These are phyloP conservation scores for Sinocyclocheilus grahami DNA, from an alignment of 2,113 vertebrate species.

Conservation along the genomic window DNA sequence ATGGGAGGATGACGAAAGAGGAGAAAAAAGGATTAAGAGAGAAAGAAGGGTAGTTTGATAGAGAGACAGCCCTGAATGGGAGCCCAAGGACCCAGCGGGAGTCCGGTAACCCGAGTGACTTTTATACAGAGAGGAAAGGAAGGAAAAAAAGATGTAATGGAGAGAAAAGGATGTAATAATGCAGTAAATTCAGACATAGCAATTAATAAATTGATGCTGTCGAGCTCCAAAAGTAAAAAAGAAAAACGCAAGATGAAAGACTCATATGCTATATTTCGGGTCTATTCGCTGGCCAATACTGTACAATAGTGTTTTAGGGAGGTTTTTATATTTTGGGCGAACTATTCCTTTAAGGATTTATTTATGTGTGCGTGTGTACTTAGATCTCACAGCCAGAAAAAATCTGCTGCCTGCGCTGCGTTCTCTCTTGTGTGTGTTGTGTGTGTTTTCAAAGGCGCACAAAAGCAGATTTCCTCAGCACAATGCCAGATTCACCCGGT, in stretches of 20 bases:
- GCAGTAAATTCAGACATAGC: background rate
- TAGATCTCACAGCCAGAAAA: constrained; percentile 16
- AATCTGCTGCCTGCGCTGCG: background rate
- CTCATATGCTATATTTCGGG: background rate
- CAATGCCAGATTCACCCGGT: constrained; percentile 33
- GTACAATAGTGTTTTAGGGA: background rate
- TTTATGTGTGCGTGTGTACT: background rate
- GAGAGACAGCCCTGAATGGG: background rate
- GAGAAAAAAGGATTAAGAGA: constrained; percentile 40
- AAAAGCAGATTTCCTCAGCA: constrained; percentile 13
- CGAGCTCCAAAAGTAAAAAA: background rate
- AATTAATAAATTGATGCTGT: background rate
- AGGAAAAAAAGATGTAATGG: background rate
- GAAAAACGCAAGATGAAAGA: background rate
- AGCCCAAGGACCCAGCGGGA: constrained; percentile 11
- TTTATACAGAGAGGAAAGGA: background rate
- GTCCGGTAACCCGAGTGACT: constrained; percentile 19
- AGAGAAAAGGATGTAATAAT: background rate
- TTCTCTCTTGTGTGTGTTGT: background rate
- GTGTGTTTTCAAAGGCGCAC: constrained; percentile 3
- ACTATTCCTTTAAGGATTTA: background rate
- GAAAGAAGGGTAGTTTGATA: constrained; percentile 20
- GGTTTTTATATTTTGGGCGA: background rate
- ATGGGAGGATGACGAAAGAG: background rate
- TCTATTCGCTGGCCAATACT: background rate